phyloP scores from a whole-genome alignment of 2,888 invertebrate species.

The Aporophyla lueneburgensis region DNA sequence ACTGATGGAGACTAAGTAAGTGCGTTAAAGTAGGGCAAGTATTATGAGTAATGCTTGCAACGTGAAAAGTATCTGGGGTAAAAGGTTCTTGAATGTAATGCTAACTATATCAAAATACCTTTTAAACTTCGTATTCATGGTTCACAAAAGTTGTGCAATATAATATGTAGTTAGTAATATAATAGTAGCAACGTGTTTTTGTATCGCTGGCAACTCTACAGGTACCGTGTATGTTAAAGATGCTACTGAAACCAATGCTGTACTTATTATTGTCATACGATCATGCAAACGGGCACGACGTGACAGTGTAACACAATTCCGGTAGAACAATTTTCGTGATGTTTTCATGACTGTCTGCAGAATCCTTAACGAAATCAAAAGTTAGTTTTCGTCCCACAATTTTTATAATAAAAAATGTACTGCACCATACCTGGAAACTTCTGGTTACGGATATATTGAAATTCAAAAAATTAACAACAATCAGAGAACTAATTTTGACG shows the following conservation, averaged over 20 bases:
- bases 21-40: slow-evolving; percentile 23
- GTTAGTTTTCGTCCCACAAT: too few relatives aligned
- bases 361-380: too few relatives aligned
- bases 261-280: background rate
- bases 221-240: background rate
- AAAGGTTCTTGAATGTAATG: slow-evolving; percentile 33
- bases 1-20: slow-evolving; percentile 27
- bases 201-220: background rate
- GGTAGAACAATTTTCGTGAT: too few relatives aligned
- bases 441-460: too few relatives aligned
- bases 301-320: too few relatives aligned
- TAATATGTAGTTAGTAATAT: too few relatives aligned
- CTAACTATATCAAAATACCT: slow-evolving; percentile 29
- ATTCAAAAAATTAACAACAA: too few relatives aligned
- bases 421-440: too few relatives aligned
- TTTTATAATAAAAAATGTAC: too few relatives aligned
- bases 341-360: too few relatives aligned
- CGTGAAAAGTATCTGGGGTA: slow-evolving; percentile 17
- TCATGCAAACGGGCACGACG: too few relatives aligned
- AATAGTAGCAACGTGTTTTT: background rate
- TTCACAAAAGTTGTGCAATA: background rate
- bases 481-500: too few relatives aligned
- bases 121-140: background rate
- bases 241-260: background rate
- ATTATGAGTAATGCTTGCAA: slow-evolving; percentile 28